Base-by-base conservation (phyloP, 2,113 vertebrate genomes). In the Sebastes fasciatus region DNA sequence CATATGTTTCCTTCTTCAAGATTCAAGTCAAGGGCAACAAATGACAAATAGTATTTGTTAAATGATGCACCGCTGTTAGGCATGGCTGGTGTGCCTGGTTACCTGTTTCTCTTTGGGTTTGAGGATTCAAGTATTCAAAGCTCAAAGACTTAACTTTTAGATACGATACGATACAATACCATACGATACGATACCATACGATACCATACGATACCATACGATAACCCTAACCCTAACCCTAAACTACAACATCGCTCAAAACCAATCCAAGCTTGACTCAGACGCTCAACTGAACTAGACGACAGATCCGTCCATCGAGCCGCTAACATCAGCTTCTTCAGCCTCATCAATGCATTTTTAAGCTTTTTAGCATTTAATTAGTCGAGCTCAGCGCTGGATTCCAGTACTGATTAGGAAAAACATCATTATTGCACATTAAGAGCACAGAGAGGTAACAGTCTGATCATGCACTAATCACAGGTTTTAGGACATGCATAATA, bases 401-500 rank as follows among this genome's bases (percentile, higher is more conserved):
- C 19, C 52, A 9, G 76, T 2, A 26, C 52, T n/a, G 74, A 84
- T 93, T 86, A 88, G 69, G 82, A 1, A 34, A 26, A 46, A 64
- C 21, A 21, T 43, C 8, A 21, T 14, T 23, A 13, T 26, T 58
- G 57, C 1, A 45, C 11, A 49, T 63, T 34, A 64, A 48, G 43
- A 10, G 26, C 54, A 63, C 61, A n/a, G 17, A 21, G 9, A 49
- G 17, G 34, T 48, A 60, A 70, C 51, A 3, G 64, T 23, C 49
- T 10, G 45, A 67, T 81, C 83, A 80, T 82, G 81, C 87, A 70
- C 64, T 26, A 71, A 87, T 91, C 26, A 83, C 73, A 77, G 23
- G 26, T 61, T 76, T 86, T 19, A 77, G 23, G 14, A 75, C 87
- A 93, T 92, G 91, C 92, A 79, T 3, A 10, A 16, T 7, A 58